Percentiles rank a stretch among this genome's conserved stretches.
Evolutionary conservation across 2,113 vertebrate species (phyloP).

Genomic region (Leucoraja erinaceus): DNA sequence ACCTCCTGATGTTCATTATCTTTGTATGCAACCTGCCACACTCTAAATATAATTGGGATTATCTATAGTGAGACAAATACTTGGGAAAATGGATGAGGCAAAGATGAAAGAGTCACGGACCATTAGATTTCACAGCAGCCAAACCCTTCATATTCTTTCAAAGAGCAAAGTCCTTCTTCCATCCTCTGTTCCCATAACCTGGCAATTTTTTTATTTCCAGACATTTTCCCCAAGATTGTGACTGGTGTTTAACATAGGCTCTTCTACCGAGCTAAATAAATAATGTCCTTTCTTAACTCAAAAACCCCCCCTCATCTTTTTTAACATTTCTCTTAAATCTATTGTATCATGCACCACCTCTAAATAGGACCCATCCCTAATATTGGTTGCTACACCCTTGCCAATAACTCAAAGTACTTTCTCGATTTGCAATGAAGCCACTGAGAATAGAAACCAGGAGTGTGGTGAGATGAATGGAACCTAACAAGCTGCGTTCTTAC

Average conservation of each 20-base stretch:
- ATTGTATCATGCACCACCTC: background rate
- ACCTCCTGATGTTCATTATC: background rate
- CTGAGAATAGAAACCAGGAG: background rate
- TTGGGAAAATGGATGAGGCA: background rate
- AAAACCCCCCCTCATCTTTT: too few species aligned
- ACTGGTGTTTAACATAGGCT: background rate
- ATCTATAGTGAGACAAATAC: background rate
- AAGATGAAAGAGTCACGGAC: background rate
- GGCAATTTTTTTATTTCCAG: background rate
- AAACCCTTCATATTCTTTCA: background rate
- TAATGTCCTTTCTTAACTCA: background rate
- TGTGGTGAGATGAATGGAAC: background rate
- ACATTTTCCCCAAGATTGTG: background rate
- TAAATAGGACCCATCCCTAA: background rate
- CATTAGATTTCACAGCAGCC: background rate
- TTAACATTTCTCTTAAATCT: background rate
- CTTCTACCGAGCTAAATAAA: background rate
- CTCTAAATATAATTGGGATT: background rate
- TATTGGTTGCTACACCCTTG: background rate
- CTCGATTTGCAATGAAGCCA: background rate
- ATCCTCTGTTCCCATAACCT: background rate
- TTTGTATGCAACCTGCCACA: background rate
- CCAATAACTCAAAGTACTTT: background rate
- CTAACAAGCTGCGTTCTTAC: background rate
- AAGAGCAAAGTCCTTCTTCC: background rate